These are phyloP conservation scores for Rostratula benghalensis DNA, from an alignment of 2,113 vertebrate species.

Conservation along the genomic window DNA sequence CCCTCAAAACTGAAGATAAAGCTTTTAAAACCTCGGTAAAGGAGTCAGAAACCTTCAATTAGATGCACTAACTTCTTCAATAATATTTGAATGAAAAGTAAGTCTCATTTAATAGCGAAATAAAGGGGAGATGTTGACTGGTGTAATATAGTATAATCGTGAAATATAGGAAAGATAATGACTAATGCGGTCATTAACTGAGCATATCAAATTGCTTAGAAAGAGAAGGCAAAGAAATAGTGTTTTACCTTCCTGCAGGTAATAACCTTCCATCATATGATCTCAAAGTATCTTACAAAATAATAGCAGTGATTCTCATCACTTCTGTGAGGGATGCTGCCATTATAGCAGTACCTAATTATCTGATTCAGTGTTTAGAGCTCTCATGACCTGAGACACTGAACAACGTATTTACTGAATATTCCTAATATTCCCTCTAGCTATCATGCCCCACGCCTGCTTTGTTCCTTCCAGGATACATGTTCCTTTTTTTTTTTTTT, in stretches of 20 bases:
- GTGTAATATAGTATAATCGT: slow-evolving; percentile 13
- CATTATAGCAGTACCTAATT: neutral
- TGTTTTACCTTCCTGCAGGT: slow-evolving; percentile 9
- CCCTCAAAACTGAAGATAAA: slow-evolving; percentile 49
- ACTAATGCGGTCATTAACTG: slow-evolving; percentile 32
- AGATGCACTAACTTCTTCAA: slow-evolving; percentile 44
- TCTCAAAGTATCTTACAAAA: neutral
- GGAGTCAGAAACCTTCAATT: slow-evolving; percentile 52
- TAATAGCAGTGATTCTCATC: neutral
- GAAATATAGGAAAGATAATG: slow-evolving; percentile 57
- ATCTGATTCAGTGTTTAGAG: neutral
- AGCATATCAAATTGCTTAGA: neutral
- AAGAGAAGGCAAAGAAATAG: neutral
- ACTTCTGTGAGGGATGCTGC: neutral
- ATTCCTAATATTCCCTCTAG: neutral
- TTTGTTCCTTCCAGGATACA: neutral
- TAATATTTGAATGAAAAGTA: slow-evolving; percentile 53
- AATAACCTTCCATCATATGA: neutral
- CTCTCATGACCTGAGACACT: neutral
- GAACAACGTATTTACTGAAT: neutral
- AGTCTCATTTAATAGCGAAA: slow-evolving; percentile 55
- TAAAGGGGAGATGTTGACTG: slow-evolving; percentile 3
- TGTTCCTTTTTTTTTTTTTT: too few relatives aligned
- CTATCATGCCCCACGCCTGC: neutral
- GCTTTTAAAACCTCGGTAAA: slow-evolving; percentile 44